Evolutionary conservation across 2,797 vertebrate species (phyloP).

Genomic region (Loris lydekkerianus): DNA sequence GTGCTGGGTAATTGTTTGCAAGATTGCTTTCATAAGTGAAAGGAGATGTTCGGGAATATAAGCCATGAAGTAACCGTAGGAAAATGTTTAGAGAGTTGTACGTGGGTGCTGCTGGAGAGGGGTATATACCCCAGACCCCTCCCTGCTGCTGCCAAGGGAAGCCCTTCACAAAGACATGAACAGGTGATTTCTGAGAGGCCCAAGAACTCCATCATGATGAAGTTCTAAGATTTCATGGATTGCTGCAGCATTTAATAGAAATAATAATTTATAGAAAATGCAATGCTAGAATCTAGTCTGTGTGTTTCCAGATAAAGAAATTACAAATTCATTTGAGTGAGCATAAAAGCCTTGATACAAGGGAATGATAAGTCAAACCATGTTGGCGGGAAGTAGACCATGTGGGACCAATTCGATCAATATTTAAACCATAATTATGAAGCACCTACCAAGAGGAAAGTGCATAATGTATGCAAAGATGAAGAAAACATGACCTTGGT

Average conservation of each 20-base stretch:
- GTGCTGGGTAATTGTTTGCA: not conserved
- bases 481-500: not conserved
- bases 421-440: not conserved
- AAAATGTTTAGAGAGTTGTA: not conserved
- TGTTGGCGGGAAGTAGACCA: not conserved
- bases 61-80: not conserved
- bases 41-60: slow-evolving; percentile 6
- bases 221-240: not conserved
- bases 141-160: not conserved
- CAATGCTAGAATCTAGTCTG: not conserved
- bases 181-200: not conserved
- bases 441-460: not conserved
- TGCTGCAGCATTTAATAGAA: not conserved
- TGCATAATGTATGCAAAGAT: not conserved
- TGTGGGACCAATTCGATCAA: not conserved
- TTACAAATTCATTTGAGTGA: not conserved
- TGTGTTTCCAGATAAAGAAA: not conserved
- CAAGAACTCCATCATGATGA: not conserved
- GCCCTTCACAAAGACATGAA: not conserved
- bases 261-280: not conserved
- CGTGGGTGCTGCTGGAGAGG: not conserved
- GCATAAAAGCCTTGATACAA: not conserved
- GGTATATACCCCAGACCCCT: not conserved
- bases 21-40: not conserved
- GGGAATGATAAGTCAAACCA: not conserved